phyloP scores from a whole-genome alignment of 2,888 invertebrate genomes.

The Lepas anatifera region DNA sequence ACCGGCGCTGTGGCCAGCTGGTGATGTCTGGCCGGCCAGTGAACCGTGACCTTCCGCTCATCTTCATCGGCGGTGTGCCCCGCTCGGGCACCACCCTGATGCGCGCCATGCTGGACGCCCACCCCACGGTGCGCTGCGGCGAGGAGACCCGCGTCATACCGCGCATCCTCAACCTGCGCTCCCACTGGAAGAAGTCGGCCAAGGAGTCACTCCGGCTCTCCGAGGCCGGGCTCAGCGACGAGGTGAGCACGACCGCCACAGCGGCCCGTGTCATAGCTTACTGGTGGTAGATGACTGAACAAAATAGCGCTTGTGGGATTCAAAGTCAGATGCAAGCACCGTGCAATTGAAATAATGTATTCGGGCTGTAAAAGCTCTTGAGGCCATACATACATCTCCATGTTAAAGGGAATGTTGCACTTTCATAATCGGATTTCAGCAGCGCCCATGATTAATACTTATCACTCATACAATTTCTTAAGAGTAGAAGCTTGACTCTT shows the following conservation, averaged over 20 bases:
- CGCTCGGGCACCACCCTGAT: slow-evolving; percentile 94
- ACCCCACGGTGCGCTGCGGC: slow-evolving; percentile 91
- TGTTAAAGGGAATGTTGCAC: too few relatives aligned
- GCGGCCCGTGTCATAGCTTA: too few relatives aligned
- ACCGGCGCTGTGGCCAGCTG: not conserved
- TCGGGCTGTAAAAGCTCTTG: too few relatives aligned
- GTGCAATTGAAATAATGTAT: too few relatives aligned
- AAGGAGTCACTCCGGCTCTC: slow-evolving; percentile 79
- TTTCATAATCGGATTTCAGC: too few relatives aligned
- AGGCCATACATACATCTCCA: too few relatives aligned
- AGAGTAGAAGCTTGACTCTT: too few relatives aligned
- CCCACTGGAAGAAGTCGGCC: slow-evolving; percentile 89
- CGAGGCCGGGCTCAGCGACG: slow-evolving; percentile 86
- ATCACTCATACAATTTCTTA: too few relatives aligned
- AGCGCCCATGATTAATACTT: too few relatives aligned
- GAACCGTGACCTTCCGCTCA: slow-evolving; percentile 50
- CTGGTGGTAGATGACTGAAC: too few relatives aligned
- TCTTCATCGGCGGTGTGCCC: slow-evolving; percentile 96
- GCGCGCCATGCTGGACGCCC: slow-evolving; percentile 96
- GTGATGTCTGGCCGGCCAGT: not conserved
- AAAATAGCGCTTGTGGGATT: too few relatives aligned
- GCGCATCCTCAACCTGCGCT: slow-evolving; percentile 77
- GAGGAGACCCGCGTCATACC: slow-evolving; percentile 97
- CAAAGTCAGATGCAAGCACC: too few relatives aligned
- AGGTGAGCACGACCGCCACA: slow-evolving; percentile 38